Evolutionary conservation across 2,797 vertebrate species (phyloP).

Genomic region (Gymnodraco acuticeps): DNA sequence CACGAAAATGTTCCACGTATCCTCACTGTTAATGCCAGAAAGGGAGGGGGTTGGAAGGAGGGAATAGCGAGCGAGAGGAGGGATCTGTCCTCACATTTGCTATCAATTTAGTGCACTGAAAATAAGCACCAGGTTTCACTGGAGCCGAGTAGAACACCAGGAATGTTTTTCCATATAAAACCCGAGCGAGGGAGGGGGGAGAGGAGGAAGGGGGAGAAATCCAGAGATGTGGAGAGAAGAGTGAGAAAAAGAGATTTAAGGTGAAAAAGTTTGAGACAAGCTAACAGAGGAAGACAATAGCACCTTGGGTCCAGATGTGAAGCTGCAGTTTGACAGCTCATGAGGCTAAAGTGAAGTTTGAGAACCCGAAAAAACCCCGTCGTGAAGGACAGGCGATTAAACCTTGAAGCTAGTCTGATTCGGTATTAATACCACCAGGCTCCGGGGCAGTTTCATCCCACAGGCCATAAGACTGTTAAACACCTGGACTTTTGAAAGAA

Average conservation of each 20-base stretch:
- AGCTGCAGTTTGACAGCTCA: slow-evolving; percentile 49
- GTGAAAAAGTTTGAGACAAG: slow-evolving; percentile 10
- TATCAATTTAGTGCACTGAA: slow-evolving; percentile 88
- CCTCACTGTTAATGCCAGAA: slow-evolving; percentile 74
- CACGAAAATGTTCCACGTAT: slow-evolving; percentile 86
- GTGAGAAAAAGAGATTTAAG: slow-evolving; percentile 40
- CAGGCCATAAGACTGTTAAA: too few relatives aligned
- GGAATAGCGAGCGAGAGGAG: slow-evolving; percentile 68
- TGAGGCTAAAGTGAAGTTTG: slow-evolving; percentile 23
- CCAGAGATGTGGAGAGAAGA: slow-evolving; percentile 31
- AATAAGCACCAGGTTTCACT: slow-evolving; percentile 86
- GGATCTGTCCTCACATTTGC: slow-evolving; percentile 87
- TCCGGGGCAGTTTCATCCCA: too few relatives aligned
- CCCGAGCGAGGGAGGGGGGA: slow-evolving; percentile 42
- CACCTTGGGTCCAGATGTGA: slow-evolving; percentile 78
- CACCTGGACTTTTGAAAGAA: too few relatives aligned
- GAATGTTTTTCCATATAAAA: slow-evolving; percentile 88
- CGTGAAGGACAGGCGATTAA: slow-evolving; percentile 27
- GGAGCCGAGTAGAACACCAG: slow-evolving; percentile 81
- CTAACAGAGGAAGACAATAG: slow-evolving; percentile 29
- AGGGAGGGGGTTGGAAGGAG: slow-evolving; percentile 61
- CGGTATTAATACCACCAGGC: too few relatives aligned
- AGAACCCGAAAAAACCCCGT: slow-evolving; percentile 48
- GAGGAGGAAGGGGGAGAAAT: slow-evolving; percentile 57
- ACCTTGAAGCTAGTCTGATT: slow-evolving; percentile 16